A percentile compares a stretch with the other conserved stretches of the same genome.
Conservation (phyloP, 2,797 vertebrate species). For the Cuculus canorus region DNA sequence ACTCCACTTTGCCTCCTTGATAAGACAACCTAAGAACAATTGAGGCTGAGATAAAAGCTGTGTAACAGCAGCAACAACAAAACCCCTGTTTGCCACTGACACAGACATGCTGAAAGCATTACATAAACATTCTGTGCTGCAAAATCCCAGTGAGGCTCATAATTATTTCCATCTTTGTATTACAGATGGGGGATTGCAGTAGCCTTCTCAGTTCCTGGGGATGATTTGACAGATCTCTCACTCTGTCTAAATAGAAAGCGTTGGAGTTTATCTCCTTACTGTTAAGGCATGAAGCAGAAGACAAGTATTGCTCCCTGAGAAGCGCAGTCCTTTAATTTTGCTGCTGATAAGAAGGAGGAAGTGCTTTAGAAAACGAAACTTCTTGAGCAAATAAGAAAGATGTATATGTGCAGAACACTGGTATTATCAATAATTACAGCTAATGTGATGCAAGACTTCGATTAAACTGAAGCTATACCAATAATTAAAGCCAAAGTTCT, state of each 20-base stretch:
- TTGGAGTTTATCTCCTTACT: neutral
- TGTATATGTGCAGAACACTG: neutral
- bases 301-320: neutral
- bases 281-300: neutral
- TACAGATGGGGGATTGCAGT: neutral
- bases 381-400: neutral
- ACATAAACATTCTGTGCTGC: neutral
- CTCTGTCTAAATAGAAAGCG: neutral
- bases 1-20: neutral
- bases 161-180: neutral
- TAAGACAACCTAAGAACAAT: neutral
- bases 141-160: neutral
- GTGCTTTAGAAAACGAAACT: neutral
- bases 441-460: neutral
- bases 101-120: neutral
- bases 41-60: conserved; percentile 6
- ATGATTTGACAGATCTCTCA: neutral
- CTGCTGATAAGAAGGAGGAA: neutral
- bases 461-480: neutral
- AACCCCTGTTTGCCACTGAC: neutral
- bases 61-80: neutral
- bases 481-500: neutral
- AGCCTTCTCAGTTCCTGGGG: neutral
- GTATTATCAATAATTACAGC: neutral
- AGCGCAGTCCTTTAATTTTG: neutral